A percentile compares a stretch with the other conserved stretches of the same genome.
phyloP scores from a whole-genome alignment of 2,888 invertebrate genomes.

The Lepidocyrtinus sp. region DNA sequence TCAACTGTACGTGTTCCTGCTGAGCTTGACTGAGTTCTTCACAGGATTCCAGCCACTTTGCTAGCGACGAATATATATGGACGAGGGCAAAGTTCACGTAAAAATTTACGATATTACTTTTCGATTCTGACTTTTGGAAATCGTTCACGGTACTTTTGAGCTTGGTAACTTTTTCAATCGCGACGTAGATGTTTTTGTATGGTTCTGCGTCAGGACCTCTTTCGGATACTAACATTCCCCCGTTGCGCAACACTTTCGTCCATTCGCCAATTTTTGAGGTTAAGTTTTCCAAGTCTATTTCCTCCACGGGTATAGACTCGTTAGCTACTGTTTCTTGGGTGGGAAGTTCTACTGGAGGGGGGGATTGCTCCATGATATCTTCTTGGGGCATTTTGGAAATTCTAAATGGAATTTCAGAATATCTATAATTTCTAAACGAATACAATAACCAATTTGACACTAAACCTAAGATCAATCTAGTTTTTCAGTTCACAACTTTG shows the following conservation, averaged over 20 bases:
- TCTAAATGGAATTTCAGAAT: too few relatives aligned
- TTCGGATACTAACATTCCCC: slow-evolving; percentile 22
- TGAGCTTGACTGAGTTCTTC: slow-evolving; percentile 65
- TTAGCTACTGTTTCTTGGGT: too few relatives aligned
- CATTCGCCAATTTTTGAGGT: slow-evolving; percentile 34
- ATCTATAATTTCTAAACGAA: too few relatives aligned
- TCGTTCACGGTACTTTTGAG: slow-evolving; percentile 42
- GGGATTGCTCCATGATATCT: background rate
- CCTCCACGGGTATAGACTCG: too few relatives aligned
- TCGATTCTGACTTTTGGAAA: slow-evolving; percentile 4
- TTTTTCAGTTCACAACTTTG: too few relatives aligned
- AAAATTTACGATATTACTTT: slow-evolving; percentile 37
- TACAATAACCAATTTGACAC: too few relatives aligned
- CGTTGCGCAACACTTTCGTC: slow-evolving; percentile 45
- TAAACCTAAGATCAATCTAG: too few relatives aligned
- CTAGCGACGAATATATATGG: slow-evolving; percentile 65
- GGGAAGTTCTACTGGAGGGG: background rate
- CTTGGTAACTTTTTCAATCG: slow-evolving; percentile 45
- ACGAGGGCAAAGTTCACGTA: slow-evolving; percentile 63
- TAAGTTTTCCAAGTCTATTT: slow-evolving; percentile 41
- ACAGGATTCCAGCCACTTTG: slow-evolving; percentile 67
- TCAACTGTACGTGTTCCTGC: slow-evolving; percentile 63
- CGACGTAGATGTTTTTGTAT: slow-evolving; percentile 64
- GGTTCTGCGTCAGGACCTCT: slow-evolving; percentile 58
- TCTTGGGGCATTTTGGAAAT: slow-evolving; percentile 13